Evolutionary conservation across 1,140 invertebrate species (phyloP).

Genomic region (Lasioglossum albipes): DNA sequence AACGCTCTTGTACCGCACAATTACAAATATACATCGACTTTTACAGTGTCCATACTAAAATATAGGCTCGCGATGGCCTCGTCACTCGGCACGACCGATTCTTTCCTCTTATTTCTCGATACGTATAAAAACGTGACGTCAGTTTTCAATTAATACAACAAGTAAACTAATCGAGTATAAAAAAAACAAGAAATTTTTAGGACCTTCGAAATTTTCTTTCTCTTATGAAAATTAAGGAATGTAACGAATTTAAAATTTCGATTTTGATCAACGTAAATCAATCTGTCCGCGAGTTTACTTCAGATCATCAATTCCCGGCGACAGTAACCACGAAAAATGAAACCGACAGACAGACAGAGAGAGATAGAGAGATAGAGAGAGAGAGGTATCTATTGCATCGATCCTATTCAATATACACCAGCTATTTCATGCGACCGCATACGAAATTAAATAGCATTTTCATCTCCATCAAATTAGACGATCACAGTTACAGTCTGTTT

Average conservation of each 20-base stretch:
- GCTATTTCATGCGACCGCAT: conserved; percentile 28
- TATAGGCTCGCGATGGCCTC: neutral
- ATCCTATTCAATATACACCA: conserved; percentile 34
- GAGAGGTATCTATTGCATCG: conserved; percentile 19
- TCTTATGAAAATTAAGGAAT: no score
- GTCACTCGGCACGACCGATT: neutral
- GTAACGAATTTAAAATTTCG: no score
- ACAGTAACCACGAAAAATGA: neutral
- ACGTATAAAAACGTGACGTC: no score
- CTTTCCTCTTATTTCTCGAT: conserved; percentile 12
- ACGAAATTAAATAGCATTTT: conserved; percentile 52
- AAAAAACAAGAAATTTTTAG: no score
- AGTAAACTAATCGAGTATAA: no score
- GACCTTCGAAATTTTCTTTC: no score
- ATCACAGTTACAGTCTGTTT: conserved; percentile 50
- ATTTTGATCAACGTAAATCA: no score
- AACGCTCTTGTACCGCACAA: neutral
- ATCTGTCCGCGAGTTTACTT: no score
- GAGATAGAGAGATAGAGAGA: neutral
- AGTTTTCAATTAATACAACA: no score
- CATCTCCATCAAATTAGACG: conserved; percentile 35
- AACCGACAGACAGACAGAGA: neutral
- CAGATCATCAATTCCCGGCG: no score
- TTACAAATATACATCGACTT: conserved; percentile 26
- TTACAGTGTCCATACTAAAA: conserved; percentile 30